Evolutionary conservation across 2,888 invertebrate genomes (phyloP).

Genomic region (Heliconius aoede): DNA sequence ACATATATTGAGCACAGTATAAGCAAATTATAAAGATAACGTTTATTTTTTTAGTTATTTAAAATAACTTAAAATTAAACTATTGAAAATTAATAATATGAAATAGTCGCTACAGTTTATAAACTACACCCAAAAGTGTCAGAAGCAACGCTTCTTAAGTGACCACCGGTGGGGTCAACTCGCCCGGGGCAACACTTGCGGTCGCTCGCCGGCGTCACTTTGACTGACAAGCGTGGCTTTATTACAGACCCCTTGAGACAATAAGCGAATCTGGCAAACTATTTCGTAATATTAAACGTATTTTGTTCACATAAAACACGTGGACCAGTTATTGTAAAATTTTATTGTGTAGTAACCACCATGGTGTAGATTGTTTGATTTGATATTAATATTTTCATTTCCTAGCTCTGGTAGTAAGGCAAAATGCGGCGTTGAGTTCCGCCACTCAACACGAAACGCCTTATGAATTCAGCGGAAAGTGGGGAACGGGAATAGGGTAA

Average conservation of each 20-base stretch:
- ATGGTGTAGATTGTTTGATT: neutral
- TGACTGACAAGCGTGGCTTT: constrained; percentile 57
- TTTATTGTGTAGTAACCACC: neutral
- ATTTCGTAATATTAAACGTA: constrained; percentile 28
- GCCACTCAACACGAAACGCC: no score
- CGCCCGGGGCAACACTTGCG: constrained; percentile 50
- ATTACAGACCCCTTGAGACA: constrained; percentile 43
- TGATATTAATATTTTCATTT: no score
- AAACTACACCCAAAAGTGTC: constrained; percentile 54
- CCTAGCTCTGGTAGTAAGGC: no score
- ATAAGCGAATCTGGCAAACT: constrained; percentile 29
- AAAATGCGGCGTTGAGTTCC: no score
- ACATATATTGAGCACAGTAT: neutral
- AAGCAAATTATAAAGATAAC: neutral
- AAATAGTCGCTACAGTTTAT: constrained; percentile 37
- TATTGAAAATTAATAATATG: neutral
- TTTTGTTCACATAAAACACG: neutral
- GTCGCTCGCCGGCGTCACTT: constrained; percentile 58
- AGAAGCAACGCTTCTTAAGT: constrained; percentile 65
- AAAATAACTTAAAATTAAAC: no score
- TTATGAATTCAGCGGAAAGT: no score
- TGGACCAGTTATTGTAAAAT: neutral
- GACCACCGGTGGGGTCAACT: constrained; percentile 50
- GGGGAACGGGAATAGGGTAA: no score
- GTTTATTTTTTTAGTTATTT: no score